These are phyloP conservation scores for Plotosus lineatus DNA, from an alignment of 2,113 vertebrate genomes.

Conservation along the genomic window DNA sequence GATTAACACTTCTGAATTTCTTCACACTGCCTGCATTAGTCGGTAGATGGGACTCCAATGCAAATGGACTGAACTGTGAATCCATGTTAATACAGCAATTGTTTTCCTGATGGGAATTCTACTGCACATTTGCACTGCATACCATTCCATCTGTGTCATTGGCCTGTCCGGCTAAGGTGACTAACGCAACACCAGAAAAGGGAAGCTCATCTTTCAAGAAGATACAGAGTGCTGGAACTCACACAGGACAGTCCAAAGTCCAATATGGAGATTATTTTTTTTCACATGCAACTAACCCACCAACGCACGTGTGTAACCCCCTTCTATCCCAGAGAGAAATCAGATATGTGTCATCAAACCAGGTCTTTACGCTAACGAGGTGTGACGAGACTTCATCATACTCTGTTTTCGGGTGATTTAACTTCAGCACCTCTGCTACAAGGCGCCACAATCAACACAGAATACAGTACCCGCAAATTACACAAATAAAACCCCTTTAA, in stretches of 20 bases:
- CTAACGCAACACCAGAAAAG: constrained; percentile 9
- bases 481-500: constrained; percentile 16
- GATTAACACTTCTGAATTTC: background rate
- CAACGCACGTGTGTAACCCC: constrained; percentile 18
- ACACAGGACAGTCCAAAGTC: constrained; percentile 36
- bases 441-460: constrained; percentile 28
- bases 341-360: constrained; percentile 22
- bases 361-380: constrained; percentile 44
- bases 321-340: constrained; percentile 1
- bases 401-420: constrained; percentile 31
- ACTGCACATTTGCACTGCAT: constrained; percentile 46
- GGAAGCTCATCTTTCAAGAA: constrained; percentile 25
- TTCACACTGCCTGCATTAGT: background rate
- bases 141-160: constrained; percentile 7
- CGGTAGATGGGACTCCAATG: constrained; percentile 20
- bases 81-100: constrained; percentile 41
- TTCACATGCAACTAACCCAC: background rate
- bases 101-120: constrained; percentile 31
- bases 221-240: constrained; percentile 29
- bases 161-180: background rate
- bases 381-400: constrained; percentile 33
- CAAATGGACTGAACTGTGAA: constrained; percentile 24
- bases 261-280: background rate
- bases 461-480: background rate
- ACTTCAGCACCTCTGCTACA: constrained; percentile 1